These are phyloP conservation scores for Serrognathus titanus DNA, from an alignment of 2,888 invertebrate genomes.

Conservation along the genomic window DNA sequence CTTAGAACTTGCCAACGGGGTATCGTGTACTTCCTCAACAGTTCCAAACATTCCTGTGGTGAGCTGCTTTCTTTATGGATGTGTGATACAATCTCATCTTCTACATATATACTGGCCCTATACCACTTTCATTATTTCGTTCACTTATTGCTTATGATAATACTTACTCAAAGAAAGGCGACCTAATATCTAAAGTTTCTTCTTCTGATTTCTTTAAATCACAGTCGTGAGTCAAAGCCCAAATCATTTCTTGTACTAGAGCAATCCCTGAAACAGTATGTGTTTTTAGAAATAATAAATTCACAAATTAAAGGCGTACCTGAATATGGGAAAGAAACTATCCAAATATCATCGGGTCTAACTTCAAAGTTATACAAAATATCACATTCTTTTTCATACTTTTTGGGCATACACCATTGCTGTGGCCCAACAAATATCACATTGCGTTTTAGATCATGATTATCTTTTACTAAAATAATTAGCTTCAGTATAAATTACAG, in stretches of 20 bases:
- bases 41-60: background rate
- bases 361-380: slow-evolving; percentile 66
- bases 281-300: background rate
- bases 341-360: slow-evolving; percentile 64
- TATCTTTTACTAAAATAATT: background rate
- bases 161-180: slow-evolving; percentile 77
- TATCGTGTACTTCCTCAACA: slow-evolving; percentile 54
- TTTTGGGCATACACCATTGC: slow-evolving; percentile 67
- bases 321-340: slow-evolving; percentile 72
- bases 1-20: slow-evolving; percentile 53
- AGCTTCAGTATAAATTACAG: background rate
- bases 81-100: slow-evolving; percentile 50
- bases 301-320: slow-evolving; percentile 48
- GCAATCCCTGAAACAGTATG: background rate
- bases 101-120: slow-evolving; percentile 43
- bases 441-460: background rate
- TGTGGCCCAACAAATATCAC: slow-evolving; percentile 58
- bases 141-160: background rate
- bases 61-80: background rate
- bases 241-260: slow-evolving; percentile 67
- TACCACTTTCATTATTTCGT: background rate
- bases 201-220: slow-evolving; percentile 63
- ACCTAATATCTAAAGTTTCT: slow-evolving; percentile 61
- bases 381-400: slow-evolving; percentile 60
- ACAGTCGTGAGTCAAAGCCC: slow-evolving; percentile 72